phyloP scores from a whole-genome alignment of 2,888 invertebrate genomes.

The Brachyopa scutellaris region DNA sequence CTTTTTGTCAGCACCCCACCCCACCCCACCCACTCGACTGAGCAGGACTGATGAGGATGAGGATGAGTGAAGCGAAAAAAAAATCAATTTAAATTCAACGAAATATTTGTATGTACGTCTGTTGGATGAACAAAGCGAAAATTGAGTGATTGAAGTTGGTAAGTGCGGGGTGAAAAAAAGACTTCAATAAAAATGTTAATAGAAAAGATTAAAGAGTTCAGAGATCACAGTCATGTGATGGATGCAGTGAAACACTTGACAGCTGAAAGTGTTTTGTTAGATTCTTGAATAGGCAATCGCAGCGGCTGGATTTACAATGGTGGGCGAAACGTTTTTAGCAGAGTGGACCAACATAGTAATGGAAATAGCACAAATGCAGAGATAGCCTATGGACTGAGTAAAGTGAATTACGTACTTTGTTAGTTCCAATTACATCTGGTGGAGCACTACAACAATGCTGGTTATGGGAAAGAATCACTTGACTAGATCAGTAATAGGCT shows the following conservation, averaged over 20 bases:
- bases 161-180: neutral
- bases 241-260: neutral
- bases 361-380: too few species aligned
- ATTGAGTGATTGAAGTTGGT: constrained; percentile 34
- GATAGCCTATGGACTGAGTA: too few species aligned
- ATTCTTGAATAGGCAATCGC: neutral
- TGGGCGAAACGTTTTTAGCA: too few species aligned
- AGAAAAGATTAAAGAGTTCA: constrained; percentile 20
- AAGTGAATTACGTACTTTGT: too few species aligned
- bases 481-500: too few species aligned
- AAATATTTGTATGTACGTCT: constrained; percentile 18
- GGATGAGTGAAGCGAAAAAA: constrained; percentile 2
- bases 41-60: neutral
- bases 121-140: constrained; percentile 36
- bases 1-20: too few species aligned
- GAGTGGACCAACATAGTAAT: too few species aligned
- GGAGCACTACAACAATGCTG: too few species aligned
- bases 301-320: too few species aligned
- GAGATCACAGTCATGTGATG: constrained; percentile 18
- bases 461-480: too few species aligned
- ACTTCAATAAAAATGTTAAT: constrained; percentile 39
- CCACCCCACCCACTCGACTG: neutral
- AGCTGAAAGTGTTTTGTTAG: constrained; percentile 17
- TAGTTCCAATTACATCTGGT: too few species aligned
- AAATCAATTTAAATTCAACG: constrained; percentile 37